These are phyloP conservation scores for Xyrichtys novacula DNA, from an alignment of 2,797 vertebrate species.

Conservation along the genomic window DNA sequence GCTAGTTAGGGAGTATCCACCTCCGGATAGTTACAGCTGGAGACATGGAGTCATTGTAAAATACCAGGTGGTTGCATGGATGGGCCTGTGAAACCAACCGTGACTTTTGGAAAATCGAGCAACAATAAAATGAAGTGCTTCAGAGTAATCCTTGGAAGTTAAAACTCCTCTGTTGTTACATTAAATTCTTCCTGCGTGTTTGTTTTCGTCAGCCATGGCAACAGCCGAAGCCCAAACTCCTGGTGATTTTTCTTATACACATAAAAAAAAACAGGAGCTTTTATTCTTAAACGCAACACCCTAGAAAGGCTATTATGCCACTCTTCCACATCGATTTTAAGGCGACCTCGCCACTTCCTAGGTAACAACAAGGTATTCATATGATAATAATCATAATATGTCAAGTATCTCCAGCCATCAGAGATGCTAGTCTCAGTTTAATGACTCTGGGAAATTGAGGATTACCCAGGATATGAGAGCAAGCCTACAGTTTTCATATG, in stretches of 20 bases:
- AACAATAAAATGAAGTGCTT: constrained; percentile 53
- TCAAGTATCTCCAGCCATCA: constrained; percentile 85
- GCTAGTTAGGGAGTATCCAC: constrained; percentile 63
- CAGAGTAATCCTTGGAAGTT: constrained; percentile 57
- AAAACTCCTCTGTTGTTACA: constrained; percentile 40
- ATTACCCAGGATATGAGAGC: constrained; percentile 86
- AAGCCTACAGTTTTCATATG: constrained; percentile 86
- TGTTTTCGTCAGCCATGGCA: constrained; percentile 79
- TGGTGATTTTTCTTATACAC: constrained; percentile 68
- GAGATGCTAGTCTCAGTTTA: constrained; percentile 86
- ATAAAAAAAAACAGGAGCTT: constrained; percentile 55
- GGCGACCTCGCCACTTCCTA: constrained; percentile 71
- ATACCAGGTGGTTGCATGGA: constrained; percentile 65
- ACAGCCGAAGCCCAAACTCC: constrained; percentile 78
- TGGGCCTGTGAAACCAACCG: constrained; percentile 56
- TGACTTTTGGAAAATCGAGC: constrained; percentile 58
- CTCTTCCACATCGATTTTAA: constrained; percentile 80
- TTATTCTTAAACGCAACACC: constrained; percentile 69
- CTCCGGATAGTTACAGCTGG: constrained; percentile 56
- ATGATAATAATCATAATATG: constrained; percentile 85
- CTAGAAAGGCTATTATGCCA: constrained; percentile 77
- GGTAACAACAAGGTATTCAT: constrained; percentile 83
- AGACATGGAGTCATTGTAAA: constrained; percentile 33
- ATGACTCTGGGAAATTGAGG: constrained; percentile 87
- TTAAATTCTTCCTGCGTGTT: constrained; percentile 55